A percentile compares a stretch with the other conserved stretches of the same genome.
These are phyloP conservation scores for Lutjanus erythropterus DNA, from an alignment of 2,113 vertebrate species.

Conservation along the genomic window DNA sequence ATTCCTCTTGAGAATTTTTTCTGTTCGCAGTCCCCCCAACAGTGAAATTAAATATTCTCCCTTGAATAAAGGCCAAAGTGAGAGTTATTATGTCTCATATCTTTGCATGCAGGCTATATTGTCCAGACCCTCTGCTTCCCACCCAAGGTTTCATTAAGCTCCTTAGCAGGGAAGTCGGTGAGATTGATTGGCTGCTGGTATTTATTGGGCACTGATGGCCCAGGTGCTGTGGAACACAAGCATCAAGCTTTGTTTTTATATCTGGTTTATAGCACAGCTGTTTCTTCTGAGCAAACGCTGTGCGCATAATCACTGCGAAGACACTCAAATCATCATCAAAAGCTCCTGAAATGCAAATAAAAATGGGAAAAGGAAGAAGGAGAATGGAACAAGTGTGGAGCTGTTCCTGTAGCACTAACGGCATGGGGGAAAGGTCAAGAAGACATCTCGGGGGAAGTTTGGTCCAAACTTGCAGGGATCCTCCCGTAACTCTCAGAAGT, in stretches of 20 bases:
- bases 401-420: slow-evolving; percentile 6
- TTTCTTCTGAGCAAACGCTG: slow-evolving; percentile 72
- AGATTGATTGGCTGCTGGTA: slow-evolving; percentile 73
- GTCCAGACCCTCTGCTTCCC: slow-evolving; percentile 42
- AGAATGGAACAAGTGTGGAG: slow-evolving; percentile 14
- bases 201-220: slow-evolving; percentile 82
- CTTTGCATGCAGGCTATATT: slow-evolving; percentile 52
- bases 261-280: slow-evolving; percentile 84
- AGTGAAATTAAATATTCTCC: no score
- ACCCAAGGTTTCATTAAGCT: slow-evolving; percentile 67
- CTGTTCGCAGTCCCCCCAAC: no score
- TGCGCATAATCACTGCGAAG: slow-evolving; percentile 75
- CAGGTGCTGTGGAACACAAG: slow-evolving; percentile 80
- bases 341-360: slow-evolving; percentile 66
- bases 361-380: slow-evolving; percentile 8
- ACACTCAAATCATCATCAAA: slow-evolving; percentile 77
- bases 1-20: no score
- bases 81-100: slow-evolving; percentile 54
- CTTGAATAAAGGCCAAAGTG: slow-evolving; percentile 61
- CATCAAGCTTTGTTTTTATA: slow-evolving; percentile 81
- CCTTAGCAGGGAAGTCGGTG: slow-evolving; percentile 48
- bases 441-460: slow-evolving; percentile 52
- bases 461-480: slow-evolving; percentile 26
- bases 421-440: slow-evolving; percentile 49
- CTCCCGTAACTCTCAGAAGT: slow-evolving; percentile 50